Evolutionary conservation across 2,888 invertebrate species (phyloP).

Genomic region (Aporophyla lueneburgensis): DNA sequence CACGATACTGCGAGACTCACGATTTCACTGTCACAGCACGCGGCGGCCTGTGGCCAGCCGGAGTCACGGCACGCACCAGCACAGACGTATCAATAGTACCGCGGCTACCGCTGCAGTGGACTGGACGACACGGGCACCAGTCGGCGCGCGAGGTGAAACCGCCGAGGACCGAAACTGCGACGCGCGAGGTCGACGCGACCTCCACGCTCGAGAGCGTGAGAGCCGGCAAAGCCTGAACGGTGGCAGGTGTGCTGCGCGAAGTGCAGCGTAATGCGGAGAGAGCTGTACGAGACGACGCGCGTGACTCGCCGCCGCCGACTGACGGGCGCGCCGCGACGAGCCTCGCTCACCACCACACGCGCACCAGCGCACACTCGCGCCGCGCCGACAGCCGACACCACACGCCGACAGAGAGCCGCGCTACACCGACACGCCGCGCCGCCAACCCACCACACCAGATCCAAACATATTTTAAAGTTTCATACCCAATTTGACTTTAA

Average conservation of each 20-base stretch:
- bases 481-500: slow-evolving; percentile 89
- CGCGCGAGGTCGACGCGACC: slow-evolving; percentile 82
- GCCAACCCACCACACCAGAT: slow-evolving; percentile 74
- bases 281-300: slow-evolving; percentile 87
- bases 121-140: slow-evolving; percentile 68
- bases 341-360: slow-evolving; percentile 86
- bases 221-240: slow-evolving; percentile 85
- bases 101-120: slow-evolving; percentile 80
- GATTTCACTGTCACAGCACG: slow-evolving; percentile 90
- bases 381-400: slow-evolving; percentile 69
- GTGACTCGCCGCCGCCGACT: slow-evolving; percentile 90
- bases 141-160: slow-evolving; percentile 78
- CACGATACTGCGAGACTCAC: slow-evolving; percentile 85
- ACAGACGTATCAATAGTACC: slow-evolving; percentile 77
- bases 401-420: slow-evolving; percentile 74
- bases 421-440: slow-evolving; percentile 72
- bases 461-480: slow-evolving; percentile 87
- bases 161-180: slow-evolving; percentile 78
- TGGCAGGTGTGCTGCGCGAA: slow-evolving; percentile 83
- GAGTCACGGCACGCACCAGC: slow-evolving; percentile 84
- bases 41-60: slow-evolving; percentile 83
- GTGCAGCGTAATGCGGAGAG: slow-evolving; percentile 80
- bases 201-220: slow-evolving; percentile 88
- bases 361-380: slow-evolving; percentile 83
- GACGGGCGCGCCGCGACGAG: slow-evolving; percentile 88